A percentile compares a stretch with the other conserved stretches of the same genome.
These are phyloP conservation scores for Nannobrachium achirus DNA, from an alignment of 2,113 vertebrate genomes.

Conservation along the genomic window DNA sequence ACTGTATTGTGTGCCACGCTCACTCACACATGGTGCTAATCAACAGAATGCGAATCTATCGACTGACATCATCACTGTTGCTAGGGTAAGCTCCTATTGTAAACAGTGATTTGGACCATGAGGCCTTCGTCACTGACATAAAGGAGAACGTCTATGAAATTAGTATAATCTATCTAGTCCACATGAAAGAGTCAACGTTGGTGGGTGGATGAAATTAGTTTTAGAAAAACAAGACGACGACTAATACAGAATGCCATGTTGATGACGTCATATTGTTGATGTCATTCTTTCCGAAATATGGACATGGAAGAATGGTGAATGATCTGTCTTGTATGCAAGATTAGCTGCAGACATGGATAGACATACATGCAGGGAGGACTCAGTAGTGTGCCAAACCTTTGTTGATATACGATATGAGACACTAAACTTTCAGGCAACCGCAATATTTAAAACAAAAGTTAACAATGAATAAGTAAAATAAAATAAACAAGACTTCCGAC, in stretches of 20 bases:
- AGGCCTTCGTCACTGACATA: constrained; percentile 2
- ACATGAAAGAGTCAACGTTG: constrained; percentile 2
- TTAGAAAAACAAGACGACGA: background rate
- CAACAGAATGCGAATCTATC: constrained; percentile 58
- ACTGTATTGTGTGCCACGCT: constrained; percentile 23
- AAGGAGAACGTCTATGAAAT: background rate
- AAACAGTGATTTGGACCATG: constrained; percentile 24
- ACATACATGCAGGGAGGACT: too few species aligned
- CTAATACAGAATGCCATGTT: too few species aligned
- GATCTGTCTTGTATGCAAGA: too few species aligned
- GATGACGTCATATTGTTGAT: too few species aligned
- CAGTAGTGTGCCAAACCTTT: too few species aligned
- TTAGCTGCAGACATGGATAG: too few species aligned
- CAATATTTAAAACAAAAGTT: too few species aligned
- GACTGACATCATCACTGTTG: constrained; percentile 73
- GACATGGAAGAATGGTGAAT: too few species aligned
- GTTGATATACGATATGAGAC: too few species aligned
- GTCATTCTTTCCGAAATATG: too few species aligned
- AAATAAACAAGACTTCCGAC: background rate
- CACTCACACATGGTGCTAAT: constrained; percentile 74
- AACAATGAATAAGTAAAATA: background rate
- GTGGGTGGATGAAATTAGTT: background rate
- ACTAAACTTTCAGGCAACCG: too few species aligned
- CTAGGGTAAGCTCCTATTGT: constrained; percentile 45
- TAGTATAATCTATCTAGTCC: background rate